A percentile compares a stretch with the other conserved stretches of the same genome.
These are phyloP conservation scores for Acanthurus tractus DNA, from an alignment of 2,797 vertebrate species.

Conservation along the genomic window DNA sequence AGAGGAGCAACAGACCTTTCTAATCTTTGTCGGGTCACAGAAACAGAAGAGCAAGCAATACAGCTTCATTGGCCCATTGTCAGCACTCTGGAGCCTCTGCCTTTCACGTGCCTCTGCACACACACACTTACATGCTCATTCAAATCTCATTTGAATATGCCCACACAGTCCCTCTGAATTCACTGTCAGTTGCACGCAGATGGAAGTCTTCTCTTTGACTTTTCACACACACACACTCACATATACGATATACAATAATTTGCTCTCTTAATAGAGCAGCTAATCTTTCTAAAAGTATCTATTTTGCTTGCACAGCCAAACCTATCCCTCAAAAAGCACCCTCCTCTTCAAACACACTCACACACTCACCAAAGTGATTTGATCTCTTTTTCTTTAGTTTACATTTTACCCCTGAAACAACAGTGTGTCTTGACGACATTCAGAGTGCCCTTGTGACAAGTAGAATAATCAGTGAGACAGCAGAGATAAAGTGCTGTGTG, in stretches of 20 bases:
- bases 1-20: slow-evolving; percentile 34
- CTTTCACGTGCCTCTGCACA: slow-evolving; percentile 4
- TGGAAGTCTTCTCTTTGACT: slow-evolving; percentile 33
- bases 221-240: not conserved
- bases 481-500: slow-evolving; percentile 44
- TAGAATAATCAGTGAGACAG: slow-evolving; percentile 49
- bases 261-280: slow-evolving; percentile 55
- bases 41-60: slow-evolving; percentile 53
- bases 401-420: slow-evolving; percentile 30
- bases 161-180: slow-evolving; percentile 39
- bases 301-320: slow-evolving; percentile 45
- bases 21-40: slow-evolving; percentile 52
- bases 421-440: slow-evolving; percentile 36
- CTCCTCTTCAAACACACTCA: slow-evolving; percentile 5
- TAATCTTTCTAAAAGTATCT: slow-evolving; percentile 63
- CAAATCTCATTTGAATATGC: slow-evolving; percentile 54
- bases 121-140: slow-evolving; percentile 17
- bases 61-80: slow-evolving; percentile 60
- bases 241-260: slow-evolving; percentile 24
- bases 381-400: slow-evolving; percentile 25
- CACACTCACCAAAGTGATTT: slow-evolving; percentile 8
- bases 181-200: slow-evolving; percentile 23
- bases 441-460: slow-evolving; percentile 54
- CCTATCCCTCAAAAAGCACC: slow-evolving; percentile 2
- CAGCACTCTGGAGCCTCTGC: slow-evolving; percentile 52